Evolutionary conservation across 2,797 vertebrate species (phyloP).

Genomic region (Synaphobranchus kaupii): DNA sequence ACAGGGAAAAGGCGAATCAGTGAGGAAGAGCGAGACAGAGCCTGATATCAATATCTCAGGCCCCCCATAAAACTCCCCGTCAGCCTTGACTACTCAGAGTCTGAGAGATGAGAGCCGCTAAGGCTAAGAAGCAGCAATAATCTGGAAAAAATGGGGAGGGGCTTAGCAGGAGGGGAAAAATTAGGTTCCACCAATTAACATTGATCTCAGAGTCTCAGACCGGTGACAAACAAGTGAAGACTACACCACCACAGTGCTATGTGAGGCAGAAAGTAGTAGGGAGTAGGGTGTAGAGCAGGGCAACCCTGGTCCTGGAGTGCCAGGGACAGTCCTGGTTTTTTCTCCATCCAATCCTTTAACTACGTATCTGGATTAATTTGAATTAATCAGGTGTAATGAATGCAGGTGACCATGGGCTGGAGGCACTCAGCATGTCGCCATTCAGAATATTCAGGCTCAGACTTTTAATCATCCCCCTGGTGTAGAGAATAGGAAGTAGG

Average conservation of each 20-base stretch:
- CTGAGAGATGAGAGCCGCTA: not conserved
- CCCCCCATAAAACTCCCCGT: not conserved
- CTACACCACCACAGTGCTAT: not conserved
- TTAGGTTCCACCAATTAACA: not conserved
- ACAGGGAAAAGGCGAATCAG: not conserved
- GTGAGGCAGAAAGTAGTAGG: not conserved
- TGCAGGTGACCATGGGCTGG: too few relatives aligned
- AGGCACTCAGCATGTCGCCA: too few relatives aligned
- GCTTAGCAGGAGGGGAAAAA: not conserved
- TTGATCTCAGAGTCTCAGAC: conserved; percentile 1
- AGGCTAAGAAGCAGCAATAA: not conserved
- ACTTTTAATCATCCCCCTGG: too few relatives aligned
- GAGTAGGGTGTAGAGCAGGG: not conserved
- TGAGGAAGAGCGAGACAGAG: not conserved
- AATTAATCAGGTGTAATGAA: too few relatives aligned
- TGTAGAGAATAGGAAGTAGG: not conserved
- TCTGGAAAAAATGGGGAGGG: not conserved
- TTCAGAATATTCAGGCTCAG: too few relatives aligned
- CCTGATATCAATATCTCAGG: not conserved
- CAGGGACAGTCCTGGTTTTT: too few relatives aligned
- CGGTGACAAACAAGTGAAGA: not conserved
- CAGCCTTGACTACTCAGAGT: not conserved
- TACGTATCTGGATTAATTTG: too few relatives aligned
- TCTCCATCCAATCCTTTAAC: too few relatives aligned
- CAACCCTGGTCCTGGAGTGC: too few relatives aligned